These are phyloP conservation scores for Lepus timidus DNA, from an alignment of 2,113 vertebrate genomes.

Conservation along the genomic window DNA sequence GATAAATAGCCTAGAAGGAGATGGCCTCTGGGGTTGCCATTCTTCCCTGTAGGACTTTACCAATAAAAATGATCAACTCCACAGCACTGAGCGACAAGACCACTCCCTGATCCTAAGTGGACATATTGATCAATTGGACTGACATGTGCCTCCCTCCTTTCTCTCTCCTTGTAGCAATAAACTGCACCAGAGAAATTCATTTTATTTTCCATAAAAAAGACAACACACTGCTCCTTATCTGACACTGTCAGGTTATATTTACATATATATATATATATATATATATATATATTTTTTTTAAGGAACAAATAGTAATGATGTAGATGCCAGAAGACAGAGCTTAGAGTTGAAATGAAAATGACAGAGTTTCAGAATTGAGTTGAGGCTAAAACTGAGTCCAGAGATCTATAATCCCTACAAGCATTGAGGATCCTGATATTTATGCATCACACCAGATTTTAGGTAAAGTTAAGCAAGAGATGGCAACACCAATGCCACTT, in stretches of 20 bases:
- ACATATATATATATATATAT: no score
- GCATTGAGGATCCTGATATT: conserved; percentile 20
- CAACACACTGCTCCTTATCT: conserved; percentile 51
- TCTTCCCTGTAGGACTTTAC: conserved; percentile 76
- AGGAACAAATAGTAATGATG: conserved; percentile 63
- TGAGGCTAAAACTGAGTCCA: conserved; percentile 50
- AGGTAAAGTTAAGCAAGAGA: conserved; percentile 71
- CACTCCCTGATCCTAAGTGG: conserved; percentile 90
- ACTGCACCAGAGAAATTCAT: conserved; percentile 78
- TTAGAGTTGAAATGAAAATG: conserved; percentile 72
- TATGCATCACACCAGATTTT: conserved; percentile 66
- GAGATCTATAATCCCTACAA: background rate
- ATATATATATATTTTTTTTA: background rate
- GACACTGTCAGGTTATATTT: conserved; percentile 50
- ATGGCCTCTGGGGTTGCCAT: background rate
- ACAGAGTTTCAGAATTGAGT: conserved; percentile 65
- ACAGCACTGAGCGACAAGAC: conserved; percentile 83
- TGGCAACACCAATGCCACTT: background rate
- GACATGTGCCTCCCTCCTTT: conserved; percentile 87
- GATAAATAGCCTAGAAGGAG: conserved; percentile 45
- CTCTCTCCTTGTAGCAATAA: conserved; percentile 81
- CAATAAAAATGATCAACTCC: conserved; percentile 76
- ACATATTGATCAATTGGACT: conserved; percentile 87
- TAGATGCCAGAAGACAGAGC: conserved; percentile 57
- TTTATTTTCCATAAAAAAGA: conserved; percentile 80